phyloP scores from a whole-genome alignment of 2,888 invertebrate genomes.

The Sarcophaga variegata region DNA sequence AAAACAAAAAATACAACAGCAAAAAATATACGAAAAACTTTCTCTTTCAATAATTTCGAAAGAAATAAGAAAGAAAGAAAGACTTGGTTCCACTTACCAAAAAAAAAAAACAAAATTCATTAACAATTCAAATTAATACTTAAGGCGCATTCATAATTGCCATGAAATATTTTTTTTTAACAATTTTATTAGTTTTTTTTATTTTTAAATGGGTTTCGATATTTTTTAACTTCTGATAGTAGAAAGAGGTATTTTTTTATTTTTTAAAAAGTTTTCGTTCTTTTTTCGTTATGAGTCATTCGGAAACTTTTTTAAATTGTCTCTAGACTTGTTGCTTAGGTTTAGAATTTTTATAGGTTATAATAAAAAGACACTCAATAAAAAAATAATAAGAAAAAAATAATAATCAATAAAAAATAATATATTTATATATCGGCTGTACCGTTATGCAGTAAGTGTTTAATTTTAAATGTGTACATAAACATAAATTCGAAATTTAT shows the following conservation, averaged over 20 bases:
- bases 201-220: neutral
- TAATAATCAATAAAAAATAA: no score
- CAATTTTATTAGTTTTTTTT: neutral
- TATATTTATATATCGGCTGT: no score
- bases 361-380: no score
- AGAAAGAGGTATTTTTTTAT: neutral
- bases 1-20: conserved; percentile 7
- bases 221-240: neutral
- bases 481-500: no score
- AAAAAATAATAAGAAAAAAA: no score
- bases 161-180: conserved; percentile 2
- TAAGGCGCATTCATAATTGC: conserved; percentile 27
- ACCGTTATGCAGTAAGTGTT: no score
- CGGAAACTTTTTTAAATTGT: no score
- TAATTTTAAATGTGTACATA: no score
- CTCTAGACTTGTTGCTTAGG: neutral
- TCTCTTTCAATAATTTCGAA: conserved; percentile 61
- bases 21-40: conserved; percentile 52
- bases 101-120: conserved; percentile 12
- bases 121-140: conserved; percentile 52
- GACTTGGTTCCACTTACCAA: neutral
- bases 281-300: neutral
- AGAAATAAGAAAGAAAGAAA: conserved; percentile 16
- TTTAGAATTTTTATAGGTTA: neutral
- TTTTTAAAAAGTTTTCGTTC: neutral